Evolutionary conservation across 2,888 invertebrate genomes (phyloP).

Genomic region (Cataglyphis cursor): DNA sequence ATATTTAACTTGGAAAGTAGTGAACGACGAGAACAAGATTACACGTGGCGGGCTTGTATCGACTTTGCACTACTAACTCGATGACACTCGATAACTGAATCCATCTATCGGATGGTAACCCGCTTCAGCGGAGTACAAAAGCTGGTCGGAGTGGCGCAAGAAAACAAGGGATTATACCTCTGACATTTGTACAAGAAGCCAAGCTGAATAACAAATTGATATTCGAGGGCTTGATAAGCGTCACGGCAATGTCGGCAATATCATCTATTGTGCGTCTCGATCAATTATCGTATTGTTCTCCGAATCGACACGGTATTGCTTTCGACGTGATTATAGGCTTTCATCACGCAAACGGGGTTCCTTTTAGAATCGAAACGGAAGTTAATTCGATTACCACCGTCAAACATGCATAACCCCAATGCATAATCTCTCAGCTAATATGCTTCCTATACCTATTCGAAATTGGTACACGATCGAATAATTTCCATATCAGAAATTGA

Average conservation of each 20-base stretch:
- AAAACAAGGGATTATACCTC: constrained; percentile 49
- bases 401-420: constrained; percentile 43
- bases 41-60: constrained; percentile 36
- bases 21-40: constrained; percentile 14
- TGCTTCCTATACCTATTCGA: constrained; percentile 33
- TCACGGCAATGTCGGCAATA: constrained; percentile 18
- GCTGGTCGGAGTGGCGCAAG: constrained; percentile 21
- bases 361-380: constrained; percentile 49
- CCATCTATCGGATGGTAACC: constrained; percentile 43
- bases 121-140: constrained; percentile 39
- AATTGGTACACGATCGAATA: constrained; percentile 33
- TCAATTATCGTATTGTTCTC: constrained; percentile 52
- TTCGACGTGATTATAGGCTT: constrained; percentile 40
- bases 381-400: constrained; percentile 47
- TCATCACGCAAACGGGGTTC: constrained; percentile 46
- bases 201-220: constrained; percentile 53
- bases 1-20: constrained; percentile 40
- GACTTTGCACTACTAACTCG: constrained; percentile 51
- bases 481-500: constrained; percentile 35
- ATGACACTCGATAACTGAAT: constrained; percentile 55
- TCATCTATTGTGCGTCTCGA: constrained; percentile 36
- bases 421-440: constrained; percentile 44
- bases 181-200: constrained; percentile 45
- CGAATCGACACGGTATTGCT: constrained; percentile 52
- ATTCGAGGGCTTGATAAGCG: constrained; percentile 39